Evolutionary conservation across 1,140 invertebrate species (phyloP).

Genomic region (Acyrthosiphon pisum): DNA sequence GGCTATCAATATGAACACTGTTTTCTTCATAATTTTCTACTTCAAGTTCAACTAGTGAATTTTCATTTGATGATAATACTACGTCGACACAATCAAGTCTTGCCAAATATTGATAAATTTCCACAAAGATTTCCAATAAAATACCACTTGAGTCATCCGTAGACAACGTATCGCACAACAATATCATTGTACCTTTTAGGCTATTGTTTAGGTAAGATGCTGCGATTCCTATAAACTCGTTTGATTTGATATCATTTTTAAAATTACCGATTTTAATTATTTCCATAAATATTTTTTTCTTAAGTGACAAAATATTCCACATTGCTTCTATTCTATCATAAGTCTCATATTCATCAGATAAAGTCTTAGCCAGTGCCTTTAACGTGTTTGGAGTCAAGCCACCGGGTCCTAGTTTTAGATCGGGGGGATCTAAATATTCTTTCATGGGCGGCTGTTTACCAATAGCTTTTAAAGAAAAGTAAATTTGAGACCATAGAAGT

Average conservation of each 20-base stretch:
- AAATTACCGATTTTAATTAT: slow-evolving; percentile 32
- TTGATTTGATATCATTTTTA: background rate
- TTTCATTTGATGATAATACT: background rate
- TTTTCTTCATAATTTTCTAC: background rate
- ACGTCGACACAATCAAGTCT: background rate
- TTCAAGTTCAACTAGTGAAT: background rate
- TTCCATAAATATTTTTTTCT: background rate
- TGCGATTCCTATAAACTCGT: slow-evolving; percentile 25
- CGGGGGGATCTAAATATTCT: background rate
- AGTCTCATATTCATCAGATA: background rate
- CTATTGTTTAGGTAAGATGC: background rate
- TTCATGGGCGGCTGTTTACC: background rate
- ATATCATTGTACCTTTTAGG: slow-evolving; percentile 4
- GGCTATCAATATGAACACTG: background rate
- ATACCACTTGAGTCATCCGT: background rate
- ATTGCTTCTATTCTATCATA: slow-evolving; percentile 10
- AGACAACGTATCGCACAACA: background rate
- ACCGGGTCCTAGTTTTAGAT: background rate
- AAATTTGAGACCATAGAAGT: background rate
- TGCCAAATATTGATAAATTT: slow-evolving; percentile 25
- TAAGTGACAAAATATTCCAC: slow-evolving; percentile 16
- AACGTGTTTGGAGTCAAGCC: background rate
- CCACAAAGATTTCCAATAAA: background rate
- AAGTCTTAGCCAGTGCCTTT: slow-evolving; percentile 27
- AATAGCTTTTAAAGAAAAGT: background rate